A percentile compares a stretch with the other conserved stretches of the same genome.
phyloP scores from a whole-genome alignment of 2,888 invertebrate genomes.

The Mechanitis messenoides region DNA sequence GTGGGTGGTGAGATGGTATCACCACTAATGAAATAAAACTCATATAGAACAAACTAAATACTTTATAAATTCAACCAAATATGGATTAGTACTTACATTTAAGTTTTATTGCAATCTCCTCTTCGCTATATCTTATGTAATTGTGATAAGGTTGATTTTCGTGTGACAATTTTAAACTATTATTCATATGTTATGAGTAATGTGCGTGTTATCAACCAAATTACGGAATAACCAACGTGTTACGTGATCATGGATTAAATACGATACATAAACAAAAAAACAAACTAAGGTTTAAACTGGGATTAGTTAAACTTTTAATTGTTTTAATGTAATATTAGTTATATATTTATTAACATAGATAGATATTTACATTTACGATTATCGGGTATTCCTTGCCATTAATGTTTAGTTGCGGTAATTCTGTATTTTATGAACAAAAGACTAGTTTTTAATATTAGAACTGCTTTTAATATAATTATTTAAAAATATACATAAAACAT shows the following conservation, averaged over 20 bases:
- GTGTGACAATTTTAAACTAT: slow-evolving; percentile 30
- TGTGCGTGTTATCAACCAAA: slow-evolving; percentile 44
- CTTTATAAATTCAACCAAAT: slow-evolving; percentile 7
- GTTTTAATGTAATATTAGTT: no score
- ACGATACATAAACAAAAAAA: no score
- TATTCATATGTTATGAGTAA: slow-evolving; percentile 50
- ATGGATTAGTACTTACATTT: slow-evolving; percentile 12
- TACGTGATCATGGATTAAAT: slow-evolving; percentile 12
- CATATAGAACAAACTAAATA: slow-evolving; percentile 43
- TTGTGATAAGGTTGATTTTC: slow-evolving; percentile 16
- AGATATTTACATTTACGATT: no score
- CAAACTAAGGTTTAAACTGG: no score
- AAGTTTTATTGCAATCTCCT: not conserved
- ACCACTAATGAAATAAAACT: slow-evolving; percentile 71
- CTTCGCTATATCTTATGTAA: slow-evolving; percentile 1
- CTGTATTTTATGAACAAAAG: no score
- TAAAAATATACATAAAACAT: no score
- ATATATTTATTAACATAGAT: no score
- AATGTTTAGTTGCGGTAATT: no score
- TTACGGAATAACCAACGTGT: slow-evolving; percentile 42
- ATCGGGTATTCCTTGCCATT: no score
- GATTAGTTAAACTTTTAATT: no score
- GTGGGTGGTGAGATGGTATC: slow-evolving; percentile 74
- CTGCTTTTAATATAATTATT: no score
- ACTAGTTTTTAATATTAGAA: no score